Evolutionary conservation across 2,113 vertebrate species (phyloP), one percentile per base, ranked within the genome.

Genomic region (Tachycineta bicolor): DNA sequence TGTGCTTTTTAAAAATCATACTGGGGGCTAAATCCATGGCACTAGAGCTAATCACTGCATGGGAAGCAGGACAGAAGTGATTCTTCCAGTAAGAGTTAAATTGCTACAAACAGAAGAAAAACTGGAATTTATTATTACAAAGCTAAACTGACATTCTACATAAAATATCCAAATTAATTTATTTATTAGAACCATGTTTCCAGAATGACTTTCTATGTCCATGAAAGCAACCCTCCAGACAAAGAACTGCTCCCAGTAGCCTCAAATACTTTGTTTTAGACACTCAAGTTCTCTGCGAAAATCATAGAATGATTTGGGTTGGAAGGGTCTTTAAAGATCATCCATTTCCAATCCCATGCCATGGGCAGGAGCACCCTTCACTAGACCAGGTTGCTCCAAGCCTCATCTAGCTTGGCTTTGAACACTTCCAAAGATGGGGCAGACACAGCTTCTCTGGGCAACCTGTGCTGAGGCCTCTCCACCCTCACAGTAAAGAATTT

Each of bases 131-230:
- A 43, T 80, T 90, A 83, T 77, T 83, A 43, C 59, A 58, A 67
- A 94, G 65, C 55, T 46, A 88, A 95, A 69, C 25, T 50, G 58
- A 83, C 83, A 55, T 56, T 87, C 50, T 64, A 12, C 50, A 76
- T 63, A 83, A 89, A 92, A 94, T 33, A 91, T 43, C 46, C 78
- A 90, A 87, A 91, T 37, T 26, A 94, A 76, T 79, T 70, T 76
- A 87, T 69, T 88, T 33, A 95, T 80, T 93, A 85, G 64, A 91
- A 88, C 55, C 70, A 67, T 17, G 50, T 74, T 97, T 93, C 52
- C 59, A 74, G 47, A n/a, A 33, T 31, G 43, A 78, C 9, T 87
- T 92, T 81, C 69, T 53, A 26, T 23, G 39, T 79, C 84, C 69
- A 44, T 44, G 29, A 91, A 91, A 87, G 60, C 52, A 84, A 82